Conservation (phyloP, 1,140 invertebrate genomes). For the Homarus americanus region DNA sequence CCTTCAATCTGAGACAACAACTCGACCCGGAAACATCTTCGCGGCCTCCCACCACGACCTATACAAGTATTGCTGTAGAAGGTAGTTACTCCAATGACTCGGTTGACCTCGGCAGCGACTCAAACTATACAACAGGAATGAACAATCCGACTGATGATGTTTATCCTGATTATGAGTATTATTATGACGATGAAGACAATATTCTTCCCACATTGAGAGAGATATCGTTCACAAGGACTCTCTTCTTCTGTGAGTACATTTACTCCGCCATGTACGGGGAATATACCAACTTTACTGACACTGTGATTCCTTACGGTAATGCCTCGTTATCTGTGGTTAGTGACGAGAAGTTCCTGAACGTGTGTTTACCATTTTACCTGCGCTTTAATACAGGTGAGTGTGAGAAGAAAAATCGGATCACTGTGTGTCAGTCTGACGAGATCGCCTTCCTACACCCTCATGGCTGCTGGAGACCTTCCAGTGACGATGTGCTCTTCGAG, state of each 20-base stretch:
- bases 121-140: background rate
- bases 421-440: background rate
- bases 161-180: no score
- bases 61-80: background rate
- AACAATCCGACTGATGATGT: no score
- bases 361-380: background rate
- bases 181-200: background rate
- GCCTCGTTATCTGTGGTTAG: background rate
- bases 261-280: constrained; percentile 11
- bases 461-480: constrained; percentile 35
- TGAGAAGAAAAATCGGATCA: background rate
- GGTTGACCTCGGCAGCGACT: background rate
- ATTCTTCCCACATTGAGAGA: background rate
- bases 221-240: background rate
- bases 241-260: constrained; percentile 36
- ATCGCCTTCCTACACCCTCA: constrained; percentile 22
- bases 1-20: background rate
- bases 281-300: background rate
- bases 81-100: background rate
- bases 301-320: constrained; percentile 15
- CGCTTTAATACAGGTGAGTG: background rate
- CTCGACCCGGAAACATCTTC: background rate
- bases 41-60: background rate
- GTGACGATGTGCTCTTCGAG: constrained; percentile 24
- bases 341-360: constrained; percentile 6